phyloP scores from a whole-genome alignment of 2,113 vertebrate genomes.

The Arvicanthis niloticus region DNA sequence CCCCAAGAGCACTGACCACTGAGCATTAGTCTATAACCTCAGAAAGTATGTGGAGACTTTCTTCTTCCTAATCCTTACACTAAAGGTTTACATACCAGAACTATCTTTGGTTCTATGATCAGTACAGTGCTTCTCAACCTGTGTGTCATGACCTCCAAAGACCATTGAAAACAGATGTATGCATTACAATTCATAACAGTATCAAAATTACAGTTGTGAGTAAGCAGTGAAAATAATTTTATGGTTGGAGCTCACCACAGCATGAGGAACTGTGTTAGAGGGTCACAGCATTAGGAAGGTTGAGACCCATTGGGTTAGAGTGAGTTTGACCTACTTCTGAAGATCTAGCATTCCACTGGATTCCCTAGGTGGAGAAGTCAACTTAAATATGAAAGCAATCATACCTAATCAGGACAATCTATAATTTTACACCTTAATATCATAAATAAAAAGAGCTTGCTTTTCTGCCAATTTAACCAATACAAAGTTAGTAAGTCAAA shows the following conservation, averaged over 20 bases:
- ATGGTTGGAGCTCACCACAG: background rate
- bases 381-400: background rate
- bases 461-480: slow-evolving; percentile 18
- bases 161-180: background rate
- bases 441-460: background rate
- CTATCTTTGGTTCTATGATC: slow-evolving; percentile 1
- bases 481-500: background rate
- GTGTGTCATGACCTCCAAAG: background rate
- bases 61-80: slow-evolving; percentile 14
- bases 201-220: background rate
- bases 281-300: background rate
- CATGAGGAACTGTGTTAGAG: background rate
- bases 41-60: background rate
- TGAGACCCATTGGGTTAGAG: background rate
- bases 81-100: background rate
- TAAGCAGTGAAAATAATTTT: background rate
- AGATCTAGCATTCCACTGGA: background rate
- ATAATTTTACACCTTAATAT: slow-evolving; percentile 9
- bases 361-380: background rate
- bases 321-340: background rate
- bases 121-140: background rate
- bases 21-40: background rate
- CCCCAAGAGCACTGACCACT: background rate
- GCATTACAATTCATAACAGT: background rate
- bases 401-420: background rate